Evolutionary conservation across 2,113 vertebrate genomes (phyloP).

Genomic region (Antechinus stuartii): DNA sequence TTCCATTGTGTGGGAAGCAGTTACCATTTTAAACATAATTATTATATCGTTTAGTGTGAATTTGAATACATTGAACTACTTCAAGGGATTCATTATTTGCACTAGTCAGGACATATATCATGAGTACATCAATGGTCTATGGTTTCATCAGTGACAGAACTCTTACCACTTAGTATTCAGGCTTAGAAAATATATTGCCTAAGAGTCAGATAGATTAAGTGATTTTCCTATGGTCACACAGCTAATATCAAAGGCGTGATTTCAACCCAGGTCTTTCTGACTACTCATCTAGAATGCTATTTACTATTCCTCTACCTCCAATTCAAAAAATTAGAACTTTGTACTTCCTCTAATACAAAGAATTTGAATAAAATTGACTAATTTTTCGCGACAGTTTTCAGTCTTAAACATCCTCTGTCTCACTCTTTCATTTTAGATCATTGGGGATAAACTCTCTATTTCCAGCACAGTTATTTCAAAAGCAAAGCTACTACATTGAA

Average conservation of each 20-base stretch:
- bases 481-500: neutral
- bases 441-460: neutral
- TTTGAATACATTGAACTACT: neutral
- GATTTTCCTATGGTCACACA: neutral
- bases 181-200: neutral
- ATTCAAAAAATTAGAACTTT: neutral
- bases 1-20: neutral
- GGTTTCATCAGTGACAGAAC: neutral
- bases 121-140: neutral
- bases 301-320: neutral
- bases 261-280: neutral
- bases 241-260: neutral
- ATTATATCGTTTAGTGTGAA: neutral
- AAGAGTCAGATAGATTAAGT: neutral
- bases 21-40: neutral
- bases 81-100: neutral
- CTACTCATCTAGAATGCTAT: neutral
- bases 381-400: neutral
- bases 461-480: neutral
- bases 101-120: neutral
- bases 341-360: neutral
- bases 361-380: neutral
- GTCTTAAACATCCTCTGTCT: neutral
- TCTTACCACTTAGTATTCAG: neutral
- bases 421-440: neutral